Evolutionary conservation across 2,113 vertebrate species (phyloP).

Genomic region (Burhinus bistriatus): DNA sequence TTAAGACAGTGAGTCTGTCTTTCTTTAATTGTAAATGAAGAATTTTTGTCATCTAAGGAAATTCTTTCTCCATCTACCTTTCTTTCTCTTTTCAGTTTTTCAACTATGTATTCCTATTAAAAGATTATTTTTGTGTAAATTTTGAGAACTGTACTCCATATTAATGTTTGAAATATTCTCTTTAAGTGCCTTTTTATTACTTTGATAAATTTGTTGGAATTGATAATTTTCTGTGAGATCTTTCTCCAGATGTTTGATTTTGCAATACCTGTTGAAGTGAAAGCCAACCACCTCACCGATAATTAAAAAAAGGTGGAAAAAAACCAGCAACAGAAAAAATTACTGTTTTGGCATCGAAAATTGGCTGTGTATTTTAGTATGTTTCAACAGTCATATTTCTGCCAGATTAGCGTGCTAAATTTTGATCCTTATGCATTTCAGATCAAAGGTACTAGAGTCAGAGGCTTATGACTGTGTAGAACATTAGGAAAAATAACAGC

Average conservation of each 20-base stretch:
- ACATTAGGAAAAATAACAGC: not conserved
- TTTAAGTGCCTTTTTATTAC: not conserved
- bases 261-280: not conserved
- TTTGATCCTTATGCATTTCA: not conserved
- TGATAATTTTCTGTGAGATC: not conserved
- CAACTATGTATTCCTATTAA: not conserved
- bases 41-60: not conserved
- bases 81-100: not conserved
- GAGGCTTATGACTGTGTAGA: not conserved
- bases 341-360: not conserved
- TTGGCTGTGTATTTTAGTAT: not conserved
- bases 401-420: not conserved
- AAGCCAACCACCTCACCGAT: fast-evolving
- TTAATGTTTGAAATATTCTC: not conserved
- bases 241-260: not conserved
- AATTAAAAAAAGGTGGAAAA: not conserved
- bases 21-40: not conserved
- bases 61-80: not conserved
- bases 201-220: not conserved
- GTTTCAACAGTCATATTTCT: not conserved
- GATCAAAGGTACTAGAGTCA: not conserved
- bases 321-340: not conserved
- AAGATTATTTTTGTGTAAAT: not conserved
- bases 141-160: not conserved
- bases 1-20: not conserved